Base-by-base conservation (phyloP, 2,797 vertebrate genomes). In the Sebastes steindachneri region DNA sequence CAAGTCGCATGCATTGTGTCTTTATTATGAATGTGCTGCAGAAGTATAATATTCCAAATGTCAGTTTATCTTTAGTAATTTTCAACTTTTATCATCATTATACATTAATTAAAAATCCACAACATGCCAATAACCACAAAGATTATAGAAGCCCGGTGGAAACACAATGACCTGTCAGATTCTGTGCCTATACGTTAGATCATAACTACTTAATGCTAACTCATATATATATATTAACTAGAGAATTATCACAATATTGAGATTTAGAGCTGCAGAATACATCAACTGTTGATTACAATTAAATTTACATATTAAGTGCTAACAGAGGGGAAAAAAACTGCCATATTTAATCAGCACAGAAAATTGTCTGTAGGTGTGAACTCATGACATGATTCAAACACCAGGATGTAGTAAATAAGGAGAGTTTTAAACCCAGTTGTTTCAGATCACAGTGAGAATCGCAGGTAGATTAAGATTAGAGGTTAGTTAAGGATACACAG, bases 21-120 rank as follows among this genome's bases (percentile, higher is more conserved):
- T 95, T 95, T 95, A 95, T 95, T 95, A 94, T 75, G 88, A 95
- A 94, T 88, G 86, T 89, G 86, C 83, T 82, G 87, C 84, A 89
- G 86, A 88, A 86, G 75, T 80, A 92, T 84, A 93, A 89, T 89
- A 91, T 78, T 87, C 79, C 68, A 88, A 79, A 68, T 90, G 78
- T 79, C 86, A 86, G 57, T 65, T 86, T 68, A 81, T 88, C 57
- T 65, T 84, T 80, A 9, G 72, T 77, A 51, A 79, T 77, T 77
- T 79, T 84, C 77, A 77, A 68, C 54, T 64, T 81, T n/a, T 66
- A 83, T 85, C 73, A 78, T 88, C 69, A 79, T 35, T 11, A 35
- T 76, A 94, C 86, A 92, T 75, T 28, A 83, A 83, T 85, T 21
- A 80, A 87, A 85, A 89, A 84, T 79, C 66, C 74, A 92, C 86